Evolutionary conservation across 2,888 invertebrate species (phyloP), one percentile per base, ranked within the genome.

Genomic region (Peribatodes rhomboidaria): DNA sequence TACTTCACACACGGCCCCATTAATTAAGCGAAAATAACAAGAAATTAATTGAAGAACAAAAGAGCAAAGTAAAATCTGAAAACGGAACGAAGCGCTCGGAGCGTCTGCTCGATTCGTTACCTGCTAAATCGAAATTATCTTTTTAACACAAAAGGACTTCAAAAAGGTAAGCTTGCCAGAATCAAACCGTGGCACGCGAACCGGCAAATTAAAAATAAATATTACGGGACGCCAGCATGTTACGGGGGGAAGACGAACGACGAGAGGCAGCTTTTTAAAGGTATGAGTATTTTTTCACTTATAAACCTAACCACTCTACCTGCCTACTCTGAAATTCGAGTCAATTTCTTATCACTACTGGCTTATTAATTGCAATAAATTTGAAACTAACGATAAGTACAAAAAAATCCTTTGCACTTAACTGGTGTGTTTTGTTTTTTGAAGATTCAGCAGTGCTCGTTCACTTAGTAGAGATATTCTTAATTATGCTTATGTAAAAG

Each of bases 181-280:
- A 88, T 89, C 87, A 85, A 85, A 91, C 89, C 86, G 88, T 85
- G 85, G 85, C 83, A 88, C 85, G 87, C 80, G 85, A 86, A 84
- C 89, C 87, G 89, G 86, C 88, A 92, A 93, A 93, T 93, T 90
- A 92, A 93, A 93, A 92, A 92, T 92, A 93, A 93, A 93, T 93
- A 93, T 92, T 91, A 87, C 87, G 86, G 89, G 87, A 90, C 90
- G 93, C 91, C 92, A 93, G 90, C 87, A 92, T 93, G 93, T 92
- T 93, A 93, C 89, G 85, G 82, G 75, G 68, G 58, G 60, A 57
- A 67, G 53, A 33, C 31, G 11, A 22, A 41, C n/a, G 35, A 14
- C 44, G 4, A 10, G 46, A 31, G 31, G 46, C 18, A 27, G 22
- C 14, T 10, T 44, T 49, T 31, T 49, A 31, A 0, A 31, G n/a